Percentiles rank a stretch among this genome's conserved stretches.
Conservation (phyloP, 2,888 invertebrate species). For the Amphipyra tragopoginis region DNA sequence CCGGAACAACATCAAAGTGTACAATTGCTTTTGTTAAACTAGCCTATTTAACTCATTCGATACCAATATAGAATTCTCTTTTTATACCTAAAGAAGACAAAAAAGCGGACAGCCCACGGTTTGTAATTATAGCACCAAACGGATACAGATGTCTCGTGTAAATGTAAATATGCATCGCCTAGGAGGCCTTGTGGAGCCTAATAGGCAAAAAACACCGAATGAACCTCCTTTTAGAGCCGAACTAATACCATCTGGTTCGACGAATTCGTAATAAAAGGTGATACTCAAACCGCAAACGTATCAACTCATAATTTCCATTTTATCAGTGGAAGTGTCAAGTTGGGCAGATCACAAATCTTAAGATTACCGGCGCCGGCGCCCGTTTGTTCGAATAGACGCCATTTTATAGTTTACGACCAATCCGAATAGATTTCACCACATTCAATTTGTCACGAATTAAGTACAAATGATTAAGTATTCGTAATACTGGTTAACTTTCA, state of each 20-base stretch:
- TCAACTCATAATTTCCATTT: slow-evolving; percentile 31
- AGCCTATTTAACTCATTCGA: slow-evolving; percentile 13
- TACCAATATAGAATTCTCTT: slow-evolving; percentile 1
- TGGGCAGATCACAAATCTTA: slow-evolving; percentile 57
- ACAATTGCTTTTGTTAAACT: slow-evolving; percentile 5
- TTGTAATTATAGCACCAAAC: slow-evolving; percentile 38
- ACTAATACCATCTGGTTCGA: slow-evolving; percentile 37
- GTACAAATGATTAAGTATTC: slow-evolving; percentile 42
- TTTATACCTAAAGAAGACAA: slow-evolving; percentile 17
- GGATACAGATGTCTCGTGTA: slow-evolving; percentile 35
- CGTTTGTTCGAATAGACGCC: slow-evolving; percentile 30
- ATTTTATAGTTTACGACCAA: slow-evolving; percentile 44
- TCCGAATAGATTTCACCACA: slow-evolving; percentile 33
- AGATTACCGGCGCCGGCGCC: slow-evolving; percentile 59
- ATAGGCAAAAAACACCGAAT: slow-evolving; percentile 44
- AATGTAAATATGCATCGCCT: slow-evolving; percentile 28
- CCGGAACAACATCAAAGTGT: too few species aligned
- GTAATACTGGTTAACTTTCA: slow-evolving; percentile 29
- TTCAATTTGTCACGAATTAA: slow-evolving; percentile 51
- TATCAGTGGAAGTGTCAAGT: slow-evolving; percentile 26
- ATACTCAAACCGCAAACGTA: slow-evolving; percentile 8
- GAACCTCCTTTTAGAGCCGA: slow-evolving; percentile 27
- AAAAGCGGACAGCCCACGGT: slow-evolving; percentile 22
- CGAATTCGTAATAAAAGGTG: slow-evolving; percentile 43
- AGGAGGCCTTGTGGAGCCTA: slow-evolving; percentile 40